A percentile compares a stretch with the other conserved stretches of the same genome.
Conservation (phyloP, 2,113 vertebrate species). For the Tamias sibiricus region DNA sequence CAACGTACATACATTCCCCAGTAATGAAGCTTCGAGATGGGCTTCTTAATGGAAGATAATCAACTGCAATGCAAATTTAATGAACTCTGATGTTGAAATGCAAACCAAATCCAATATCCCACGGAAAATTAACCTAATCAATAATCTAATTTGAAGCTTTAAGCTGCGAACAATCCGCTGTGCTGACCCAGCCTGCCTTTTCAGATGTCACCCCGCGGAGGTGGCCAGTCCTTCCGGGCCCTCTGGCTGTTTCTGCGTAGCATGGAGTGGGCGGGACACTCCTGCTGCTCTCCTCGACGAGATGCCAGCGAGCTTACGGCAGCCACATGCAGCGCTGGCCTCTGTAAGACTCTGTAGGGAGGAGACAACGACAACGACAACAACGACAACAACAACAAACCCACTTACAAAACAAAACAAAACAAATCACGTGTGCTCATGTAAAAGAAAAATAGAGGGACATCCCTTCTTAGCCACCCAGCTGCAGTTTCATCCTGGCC, state of each 20-base stretch:
- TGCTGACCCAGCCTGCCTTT: background rate
- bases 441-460: background rate
- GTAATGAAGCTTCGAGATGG: constrained; percentile 72
- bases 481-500: background rate
- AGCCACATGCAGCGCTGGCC: background rate
- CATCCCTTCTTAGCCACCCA: background rate
- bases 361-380: too few relatives aligned
- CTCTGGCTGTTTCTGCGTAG: fast-evolving
- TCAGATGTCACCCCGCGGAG: background rate
- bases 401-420: background rate
- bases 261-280: background rate
- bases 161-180: constrained; percentile 23
- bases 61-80: constrained; percentile 78
- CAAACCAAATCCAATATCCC: constrained; percentile 75
- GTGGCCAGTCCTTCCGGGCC: background rate
- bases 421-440: background rate
- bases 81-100: constrained; percentile 79
- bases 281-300: background rate
- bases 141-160: constrained; percentile 73
- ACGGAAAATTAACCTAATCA: constrained; percentile 77
- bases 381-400: too few relatives aligned
- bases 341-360: background rate
- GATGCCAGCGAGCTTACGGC: background rate
- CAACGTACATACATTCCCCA: constrained; percentile 60
- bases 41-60: constrained; percentile 76